Percentiles rank a stretch among this genome's conserved stretches.
phyloP scores from a whole-genome alignment of 2,888 invertebrate genomes.

The Lithosia quadra region DNA sequence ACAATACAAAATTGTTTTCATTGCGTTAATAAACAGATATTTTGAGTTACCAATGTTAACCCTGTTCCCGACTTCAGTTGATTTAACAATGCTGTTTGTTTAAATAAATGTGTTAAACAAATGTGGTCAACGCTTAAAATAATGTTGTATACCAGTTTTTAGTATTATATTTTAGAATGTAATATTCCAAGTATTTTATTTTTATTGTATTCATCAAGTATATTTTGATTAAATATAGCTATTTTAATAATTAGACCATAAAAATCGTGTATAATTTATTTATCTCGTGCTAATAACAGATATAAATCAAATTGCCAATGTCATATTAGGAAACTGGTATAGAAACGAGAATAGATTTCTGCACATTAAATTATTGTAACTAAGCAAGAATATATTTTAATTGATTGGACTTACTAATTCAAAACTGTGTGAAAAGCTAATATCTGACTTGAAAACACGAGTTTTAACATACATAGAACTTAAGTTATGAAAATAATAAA shows the following conservation, averaged over 20 bases:
- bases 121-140: conserved; percentile 31
- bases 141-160: conserved; percentile 2
- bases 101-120: conserved; percentile 27
- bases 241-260: conserved; percentile 15
- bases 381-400: too few species aligned
- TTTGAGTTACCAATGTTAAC: conserved; percentile 40
- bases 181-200: conserved; percentile 5
- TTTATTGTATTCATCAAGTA: conserved; percentile 7
- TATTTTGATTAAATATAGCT: conserved; percentile 5
- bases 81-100: conserved; percentile 41
- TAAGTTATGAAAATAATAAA: background rate
- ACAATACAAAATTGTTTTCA: conserved; percentile 48
- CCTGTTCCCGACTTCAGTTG: conserved; percentile 39
- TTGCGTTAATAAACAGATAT: conserved; percentile 36
- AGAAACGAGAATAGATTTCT: background rate
- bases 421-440: too few species aligned
- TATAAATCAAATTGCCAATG: background rate
- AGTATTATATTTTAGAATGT: conserved; percentile 11
- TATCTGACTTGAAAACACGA: too few species aligned
- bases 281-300: background rate
- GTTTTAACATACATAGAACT: too few species aligned
- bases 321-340: background rate
- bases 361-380: too few species aligned
- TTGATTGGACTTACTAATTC: too few species aligned
- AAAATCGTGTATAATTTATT: conserved; percentile 12